Evolutionary conservation across 2,888 invertebrate genomes (phyloP), one percentile per base, ranked within the genome.

Genomic region (Teinopalpus imperialis): DNA sequence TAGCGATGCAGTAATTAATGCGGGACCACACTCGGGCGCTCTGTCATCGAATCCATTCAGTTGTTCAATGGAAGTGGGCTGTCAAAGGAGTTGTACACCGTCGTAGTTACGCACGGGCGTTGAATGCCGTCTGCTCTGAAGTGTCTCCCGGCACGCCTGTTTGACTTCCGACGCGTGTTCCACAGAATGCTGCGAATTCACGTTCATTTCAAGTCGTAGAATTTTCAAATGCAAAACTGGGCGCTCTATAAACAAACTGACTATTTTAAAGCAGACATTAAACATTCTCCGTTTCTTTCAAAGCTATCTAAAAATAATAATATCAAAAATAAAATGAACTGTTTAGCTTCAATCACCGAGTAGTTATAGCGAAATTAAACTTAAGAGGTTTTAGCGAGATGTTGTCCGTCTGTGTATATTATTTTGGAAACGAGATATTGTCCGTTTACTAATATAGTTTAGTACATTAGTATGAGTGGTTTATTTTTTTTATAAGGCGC

Each of bases 101-200:
- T 57, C 31, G 56, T 56, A 55, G 61, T 67, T 69, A 81, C 79
- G 78, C 81, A 78, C 70, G 58, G 56, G 50, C 61, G 57, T 56
- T 86, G 81, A 85, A 86, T 86, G 76, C 81, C 71, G 83, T 81
- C 82, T 86, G 83, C 78, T 75, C 76, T 86, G 78, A 78, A 82
- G 81, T 75, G 71, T 59, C 62, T 67, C 67, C 56, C 49, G 13
- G 29, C 32, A 39, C 37, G 52, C 44, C 57, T 57, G 68, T 66
- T 69, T 74, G 69, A 69, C 70, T 77, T 79, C 75, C 76, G 73
- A 78, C 75, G 73, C 72, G 72, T 49, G 63, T 46, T 56, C 55
- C 41, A 24, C 41, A 14, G 40, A 40, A 40, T 35, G 45, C n/a
- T 40, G 37, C 18, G 40, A 29, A 49, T 40, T 41, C 45, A 36